Evolutionary conservation across 2,888 invertebrate species (phyloP).

Genomic region (Tuta absoluta): DNA sequence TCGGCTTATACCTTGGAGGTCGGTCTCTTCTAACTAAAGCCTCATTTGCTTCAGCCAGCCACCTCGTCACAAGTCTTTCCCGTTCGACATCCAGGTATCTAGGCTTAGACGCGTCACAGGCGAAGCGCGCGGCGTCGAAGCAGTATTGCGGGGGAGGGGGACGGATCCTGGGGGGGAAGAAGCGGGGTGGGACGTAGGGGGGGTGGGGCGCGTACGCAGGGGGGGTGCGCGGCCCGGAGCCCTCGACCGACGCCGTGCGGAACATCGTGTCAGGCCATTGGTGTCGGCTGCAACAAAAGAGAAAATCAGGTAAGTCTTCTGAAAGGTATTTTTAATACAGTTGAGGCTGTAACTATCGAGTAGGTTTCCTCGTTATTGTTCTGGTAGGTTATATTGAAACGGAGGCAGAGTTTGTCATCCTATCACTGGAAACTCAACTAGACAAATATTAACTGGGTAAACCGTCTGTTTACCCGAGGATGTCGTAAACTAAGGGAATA

Average conservation of each 20-base stretch:
- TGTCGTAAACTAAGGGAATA: too few species aligned
- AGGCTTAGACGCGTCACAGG: constrained; percentile 76
- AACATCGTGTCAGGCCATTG: constrained; percentile 76
- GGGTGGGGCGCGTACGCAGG: constrained; percentile 78
- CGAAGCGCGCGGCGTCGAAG: constrained; percentile 78
- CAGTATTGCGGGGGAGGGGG: constrained; percentile 78
- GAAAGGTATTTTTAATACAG: neutral
- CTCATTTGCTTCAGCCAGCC: constrained; percentile 78
- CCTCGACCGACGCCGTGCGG: constrained; percentile 78
- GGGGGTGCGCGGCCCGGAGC: constrained; percentile 77
- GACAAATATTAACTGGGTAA: too few species aligned
- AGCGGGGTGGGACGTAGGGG: constrained; percentile 71
- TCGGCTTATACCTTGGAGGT: constrained; percentile 72
- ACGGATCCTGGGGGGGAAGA: constrained; percentile 72
- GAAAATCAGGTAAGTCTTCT: neutral
- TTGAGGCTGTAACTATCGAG: too few species aligned
- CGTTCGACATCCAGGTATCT: constrained; percentile 75
- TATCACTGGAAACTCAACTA: too few species aligned
- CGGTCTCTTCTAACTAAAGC: constrained; percentile 71
- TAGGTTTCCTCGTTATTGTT: too few species aligned
- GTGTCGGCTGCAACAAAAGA: constrained; percentile 59
- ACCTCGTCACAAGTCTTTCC: constrained; percentile 73
- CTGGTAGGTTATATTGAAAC: neutral
- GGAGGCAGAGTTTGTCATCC: neutral
- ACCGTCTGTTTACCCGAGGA: too few species aligned